Evolutionary conservation across 2,113 vertebrate genomes (phyloP).

Genomic region (Stegastes partitus): DNA sequence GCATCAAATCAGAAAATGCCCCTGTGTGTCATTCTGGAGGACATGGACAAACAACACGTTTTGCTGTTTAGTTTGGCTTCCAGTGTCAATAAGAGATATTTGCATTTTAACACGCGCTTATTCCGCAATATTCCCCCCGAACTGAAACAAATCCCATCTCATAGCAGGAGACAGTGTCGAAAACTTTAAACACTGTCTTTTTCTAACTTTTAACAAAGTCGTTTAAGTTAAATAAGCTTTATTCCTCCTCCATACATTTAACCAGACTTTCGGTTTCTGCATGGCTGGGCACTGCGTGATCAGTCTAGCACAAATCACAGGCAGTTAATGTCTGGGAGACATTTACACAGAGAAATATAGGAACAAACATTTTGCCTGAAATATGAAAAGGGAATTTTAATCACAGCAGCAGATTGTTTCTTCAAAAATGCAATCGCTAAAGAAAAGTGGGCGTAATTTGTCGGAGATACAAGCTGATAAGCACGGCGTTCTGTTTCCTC

Average conservation of each 20-base stretch:
- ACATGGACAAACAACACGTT: background rate
- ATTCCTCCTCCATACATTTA: too few relatives aligned
- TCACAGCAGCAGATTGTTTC: background rate
- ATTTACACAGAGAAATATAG: background rate
- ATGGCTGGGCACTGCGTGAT: background rate
- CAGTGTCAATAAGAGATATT: background rate
- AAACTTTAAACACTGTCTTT: background rate
- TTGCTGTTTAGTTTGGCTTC: background rate
- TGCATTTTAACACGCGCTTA: background rate
- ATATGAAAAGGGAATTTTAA: background rate
- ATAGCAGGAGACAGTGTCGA: background rate
- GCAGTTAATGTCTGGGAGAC: background rate
- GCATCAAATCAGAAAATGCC: background rate
- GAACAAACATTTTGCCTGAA: background rate
- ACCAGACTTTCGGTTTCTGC: background rate
- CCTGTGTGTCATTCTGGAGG: background rate
- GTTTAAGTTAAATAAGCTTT: background rate
- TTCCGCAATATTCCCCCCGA: background rate
- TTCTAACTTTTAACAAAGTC: background rate
- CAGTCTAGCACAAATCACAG: background rate
- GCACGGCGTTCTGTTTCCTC: constrained; percentile 13
- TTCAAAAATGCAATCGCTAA: background rate
- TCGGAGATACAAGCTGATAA: constrained; percentile 20
- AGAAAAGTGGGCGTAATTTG: constrained; percentile 24
- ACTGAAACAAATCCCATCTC: background rate